phyloP scores from a whole-genome alignment of 1,140 invertebrate species.

The Batillaria attramentaria region DNA sequence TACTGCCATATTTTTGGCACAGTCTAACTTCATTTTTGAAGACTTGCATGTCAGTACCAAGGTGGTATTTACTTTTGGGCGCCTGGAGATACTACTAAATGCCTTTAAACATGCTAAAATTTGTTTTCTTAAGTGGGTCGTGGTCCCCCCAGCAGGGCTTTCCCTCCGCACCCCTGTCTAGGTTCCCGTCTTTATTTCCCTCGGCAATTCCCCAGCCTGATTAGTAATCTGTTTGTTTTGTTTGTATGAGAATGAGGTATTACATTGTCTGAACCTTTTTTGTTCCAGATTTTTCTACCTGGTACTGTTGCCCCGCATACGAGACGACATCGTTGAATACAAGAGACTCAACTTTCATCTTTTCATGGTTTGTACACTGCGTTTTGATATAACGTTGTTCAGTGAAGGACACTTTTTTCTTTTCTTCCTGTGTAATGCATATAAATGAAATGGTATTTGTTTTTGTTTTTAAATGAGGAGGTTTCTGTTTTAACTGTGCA shows the following conservation, averaged over 20 bases:
- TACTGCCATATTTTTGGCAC: background rate
- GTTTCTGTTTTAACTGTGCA: background rate
- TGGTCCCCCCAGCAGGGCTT: too few species aligned
- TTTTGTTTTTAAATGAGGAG: too few species aligned
- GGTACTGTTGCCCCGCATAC: conserved; percentile 90
- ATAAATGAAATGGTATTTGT: background rate
- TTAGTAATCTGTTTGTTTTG: background rate
- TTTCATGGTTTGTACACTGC: conserved; percentile 81
- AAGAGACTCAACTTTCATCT: conserved; percentile 97
- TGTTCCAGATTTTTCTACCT: conserved; percentile 88
- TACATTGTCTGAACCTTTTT: conserved; percentile 13
- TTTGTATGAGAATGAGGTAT: background rate
- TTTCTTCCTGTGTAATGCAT: conserved; percentile 8
- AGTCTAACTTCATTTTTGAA: too few species aligned
- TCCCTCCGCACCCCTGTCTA: too few species aligned
- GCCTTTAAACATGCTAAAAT: too few species aligned
- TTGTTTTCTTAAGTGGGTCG: too few species aligned
- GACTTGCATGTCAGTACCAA: too few species aligned
- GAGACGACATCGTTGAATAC: conserved; percentile 96
- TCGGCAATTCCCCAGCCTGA: too few species aligned
- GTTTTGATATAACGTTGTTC: background rate
- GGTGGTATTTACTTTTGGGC: too few species aligned
- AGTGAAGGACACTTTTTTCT: background rate
- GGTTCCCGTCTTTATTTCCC: too few species aligned
- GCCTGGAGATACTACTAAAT: too few species aligned